phyloP scores from a whole-genome alignment of 2,888 invertebrate species.

The Diogma glabrata region DNA sequence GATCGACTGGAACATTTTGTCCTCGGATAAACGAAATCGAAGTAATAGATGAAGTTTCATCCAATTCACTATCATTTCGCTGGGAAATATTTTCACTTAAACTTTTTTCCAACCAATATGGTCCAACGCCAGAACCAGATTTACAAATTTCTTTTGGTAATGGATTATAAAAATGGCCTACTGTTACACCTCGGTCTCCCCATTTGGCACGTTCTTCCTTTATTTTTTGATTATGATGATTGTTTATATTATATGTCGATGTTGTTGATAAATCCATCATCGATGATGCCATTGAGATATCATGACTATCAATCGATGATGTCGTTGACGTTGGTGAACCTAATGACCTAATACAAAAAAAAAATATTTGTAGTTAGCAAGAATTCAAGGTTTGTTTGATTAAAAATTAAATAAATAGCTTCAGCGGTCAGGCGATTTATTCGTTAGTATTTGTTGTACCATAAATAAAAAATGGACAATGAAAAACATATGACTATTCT shows the following conservation, averaged over 20 bases:
- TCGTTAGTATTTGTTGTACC: no score
- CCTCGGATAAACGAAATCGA: conserved; percentile 63
- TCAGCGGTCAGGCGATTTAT: no score
- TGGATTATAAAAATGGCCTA: conserved; percentile 58
- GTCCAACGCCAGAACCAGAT: conserved; percentile 26
- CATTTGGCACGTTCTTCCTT: conserved; percentile 55
- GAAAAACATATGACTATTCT: no score
- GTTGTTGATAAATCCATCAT: conserved; percentile 5
- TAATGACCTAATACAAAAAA: neutral
- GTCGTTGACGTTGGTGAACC: conserved; percentile 25
- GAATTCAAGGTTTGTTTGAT: no score
- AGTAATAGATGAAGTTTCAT: conserved; percentile 23
- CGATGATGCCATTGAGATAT: conserved; percentile 27
- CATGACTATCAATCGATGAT: conserved; percentile 25
- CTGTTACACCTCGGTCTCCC: conserved; percentile 59
- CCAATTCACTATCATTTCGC: conserved; percentile 25
- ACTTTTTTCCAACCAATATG: conserved; percentile 37
- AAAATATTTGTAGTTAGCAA: no score
- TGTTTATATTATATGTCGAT: conserved; percentile 14
- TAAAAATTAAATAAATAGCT: no score
- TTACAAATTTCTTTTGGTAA: conserved; percentile 23
- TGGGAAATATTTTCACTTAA: conserved; percentile 26
- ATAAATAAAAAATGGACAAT: no score
- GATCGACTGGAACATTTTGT: conserved; percentile 75
- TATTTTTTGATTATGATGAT: conserved; percentile 30